Evolutionary conservation across 2,113 vertebrate species (phyloP), one percentile per base, ranked within the genome.

Genomic region (Regulus satrapa): DNA sequence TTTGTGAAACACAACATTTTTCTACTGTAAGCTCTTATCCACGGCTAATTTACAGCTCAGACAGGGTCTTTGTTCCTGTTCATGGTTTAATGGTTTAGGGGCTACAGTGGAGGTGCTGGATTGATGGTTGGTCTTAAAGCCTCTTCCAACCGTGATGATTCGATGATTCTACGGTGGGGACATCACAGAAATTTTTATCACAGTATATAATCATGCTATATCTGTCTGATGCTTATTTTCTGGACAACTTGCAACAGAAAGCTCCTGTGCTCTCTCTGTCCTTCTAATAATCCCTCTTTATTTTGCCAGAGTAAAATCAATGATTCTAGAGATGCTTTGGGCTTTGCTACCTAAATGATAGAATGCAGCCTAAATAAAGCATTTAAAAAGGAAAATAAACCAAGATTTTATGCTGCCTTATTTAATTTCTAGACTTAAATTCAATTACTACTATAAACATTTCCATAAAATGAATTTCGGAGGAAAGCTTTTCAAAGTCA

Each of bases 401-500:
- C 20, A 88, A 74, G 73, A 89, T 89, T 94, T 97, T 96, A 89
- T 94, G 85, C 80, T 58, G 17, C 46, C 14, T 95, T 94, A 96
- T 94, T 98, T 97, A 96, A 98, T 97, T 96, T 83, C 78, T 89
- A 93, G 89, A 55, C 63, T 88, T 72, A 95, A 94, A 96, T 95
- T 96, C 84, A 94, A 95, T 97, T 97, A 89, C 78, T 51, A 89
- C 76, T 63, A 94, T 96, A 95, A 75, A 96, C 28, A 95, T 96
- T 95, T 95, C 59, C 20, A 91, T 52, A 90, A 97, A 97, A 96
- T 92, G 76, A 97, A 88, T 93, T 91, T 69, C 87, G 77, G 93
- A 97, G 94, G 85, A 82, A 96, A 96, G 51, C 54, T 96, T 52
- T 94, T 59, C 73, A 95, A 95, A 96, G 86, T 97, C 90, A 97